Conservation (phyloP, 2,797 vertebrate genomes). For the Linurgus olivaceus region DNA sequence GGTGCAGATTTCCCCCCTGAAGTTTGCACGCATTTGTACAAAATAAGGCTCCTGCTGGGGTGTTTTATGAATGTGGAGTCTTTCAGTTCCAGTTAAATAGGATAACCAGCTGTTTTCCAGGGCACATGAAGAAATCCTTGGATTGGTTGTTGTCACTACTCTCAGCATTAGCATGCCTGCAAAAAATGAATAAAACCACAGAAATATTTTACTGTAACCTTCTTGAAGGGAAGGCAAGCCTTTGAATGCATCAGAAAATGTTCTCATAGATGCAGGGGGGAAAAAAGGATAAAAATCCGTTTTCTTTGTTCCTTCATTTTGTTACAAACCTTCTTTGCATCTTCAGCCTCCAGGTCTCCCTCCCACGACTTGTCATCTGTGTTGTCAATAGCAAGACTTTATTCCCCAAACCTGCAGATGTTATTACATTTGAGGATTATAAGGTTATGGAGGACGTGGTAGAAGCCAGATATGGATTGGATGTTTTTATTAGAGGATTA, state of each 20-base stretch:
- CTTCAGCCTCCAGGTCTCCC: background rate
- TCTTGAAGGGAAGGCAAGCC: background rate
- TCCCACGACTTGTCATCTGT: background rate
- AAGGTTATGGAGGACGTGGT: constrained; percentile 42
- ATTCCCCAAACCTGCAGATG: constrained; percentile 29
- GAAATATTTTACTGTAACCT: background rate
- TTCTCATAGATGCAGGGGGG: background rate
- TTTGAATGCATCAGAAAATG: background rate
- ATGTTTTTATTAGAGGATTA: constrained; percentile 71
- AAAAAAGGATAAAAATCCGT: background rate
- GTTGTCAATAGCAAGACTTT: constrained; percentile 43
- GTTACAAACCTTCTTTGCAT: constrained; percentile 3
- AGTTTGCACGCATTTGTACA: constrained; percentile 14
- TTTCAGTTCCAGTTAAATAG: constrained; percentile 40
- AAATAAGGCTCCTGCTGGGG: constrained; percentile 45
- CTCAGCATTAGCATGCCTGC: background rate
- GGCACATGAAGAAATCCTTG: background rate
- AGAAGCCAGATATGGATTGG: constrained; percentile 38
- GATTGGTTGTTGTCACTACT: background rate
- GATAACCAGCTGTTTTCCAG: constrained; percentile 37
- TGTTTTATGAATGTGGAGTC: constrained; percentile 12
- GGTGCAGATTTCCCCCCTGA: constrained; percentile 5
- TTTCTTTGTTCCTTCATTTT: constrained; percentile 3
- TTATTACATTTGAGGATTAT: constrained; percentile 72
- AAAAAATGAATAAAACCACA: background rate